phyloP scores from a whole-genome alignment of 92 coral and sea anemone species.

The Porites rus region DNA sequence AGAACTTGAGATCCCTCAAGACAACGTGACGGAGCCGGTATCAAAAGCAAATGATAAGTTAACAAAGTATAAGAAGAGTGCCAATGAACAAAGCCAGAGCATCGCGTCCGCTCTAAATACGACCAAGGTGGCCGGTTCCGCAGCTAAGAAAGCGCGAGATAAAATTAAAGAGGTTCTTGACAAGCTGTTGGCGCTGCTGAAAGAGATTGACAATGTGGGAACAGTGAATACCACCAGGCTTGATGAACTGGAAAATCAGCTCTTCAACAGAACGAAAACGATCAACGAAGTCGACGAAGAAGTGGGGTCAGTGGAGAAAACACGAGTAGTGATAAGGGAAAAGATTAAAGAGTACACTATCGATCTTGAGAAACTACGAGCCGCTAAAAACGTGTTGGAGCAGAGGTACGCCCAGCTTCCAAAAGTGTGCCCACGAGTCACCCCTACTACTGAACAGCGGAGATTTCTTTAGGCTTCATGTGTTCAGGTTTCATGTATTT shows the following conservation, averaged over 20 bases:
- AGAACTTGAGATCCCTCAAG: constrained; percentile 76
- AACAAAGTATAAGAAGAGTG: constrained; percentile 43
- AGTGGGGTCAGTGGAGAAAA: constrained; percentile 45
- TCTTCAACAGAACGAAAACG: constrained; percentile 46
- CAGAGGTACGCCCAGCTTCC: constrained; percentile 58
- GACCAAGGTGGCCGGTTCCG: constrained; percentile 58
- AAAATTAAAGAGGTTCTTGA: constrained; percentile 71
- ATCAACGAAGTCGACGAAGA: constrained; percentile 37
- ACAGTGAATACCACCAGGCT: constrained; percentile 55
- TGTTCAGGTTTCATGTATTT: no score
- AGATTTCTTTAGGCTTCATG: no score
- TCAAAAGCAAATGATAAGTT: constrained; percentile 52
- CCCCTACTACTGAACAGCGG: not conserved
- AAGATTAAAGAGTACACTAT: constrained; percentile 68
- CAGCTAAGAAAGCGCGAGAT: constrained; percentile 67
- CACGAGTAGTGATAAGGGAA: constrained; percentile 52
- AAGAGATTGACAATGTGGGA: constrained; percentile 72
- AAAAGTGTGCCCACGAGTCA: constrained; percentile 35
- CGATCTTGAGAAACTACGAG: constrained; percentile 65
- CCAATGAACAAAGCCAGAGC: constrained; percentile 42
- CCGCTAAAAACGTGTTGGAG: constrained; percentile 49
- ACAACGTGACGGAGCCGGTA: constrained; percentile 82
- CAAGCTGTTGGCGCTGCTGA: constrained; percentile 69
- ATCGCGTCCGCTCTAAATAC: constrained; percentile 64
- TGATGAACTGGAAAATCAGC: constrained; percentile 48